These are phyloP conservation scores for Astropecten irregularis DNA, from an alignment of 53 echinoderm and acorn worm species.

Conservation along the genomic window DNA sequence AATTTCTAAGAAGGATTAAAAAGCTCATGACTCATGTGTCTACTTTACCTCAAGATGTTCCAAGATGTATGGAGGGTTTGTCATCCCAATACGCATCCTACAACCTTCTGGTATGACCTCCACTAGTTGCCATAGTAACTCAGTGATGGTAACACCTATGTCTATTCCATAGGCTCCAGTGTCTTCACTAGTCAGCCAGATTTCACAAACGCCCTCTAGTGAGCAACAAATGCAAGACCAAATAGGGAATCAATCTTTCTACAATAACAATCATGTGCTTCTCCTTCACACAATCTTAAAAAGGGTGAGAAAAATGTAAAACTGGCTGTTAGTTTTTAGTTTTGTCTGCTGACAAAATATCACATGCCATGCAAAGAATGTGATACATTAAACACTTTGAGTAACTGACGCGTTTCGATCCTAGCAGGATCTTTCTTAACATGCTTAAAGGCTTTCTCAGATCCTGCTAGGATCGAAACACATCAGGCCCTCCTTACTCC, in stretches of 20 bases:
- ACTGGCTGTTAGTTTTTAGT: too few species aligned
- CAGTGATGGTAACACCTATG: constrained; percentile 92
- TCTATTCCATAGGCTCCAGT: constrained; percentile 98
- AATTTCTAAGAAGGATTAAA: too few species aligned
- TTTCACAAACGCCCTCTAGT: constrained; percentile 97
- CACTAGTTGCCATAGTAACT: constrained; percentile 90
- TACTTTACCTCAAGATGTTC: constrained; percentile 91
- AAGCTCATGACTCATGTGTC: too few species aligned
- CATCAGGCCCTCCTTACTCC: too few species aligned
- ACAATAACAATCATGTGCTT: background rate
- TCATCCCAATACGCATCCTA: constrained; percentile 98
- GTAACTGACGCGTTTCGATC: too few species aligned
- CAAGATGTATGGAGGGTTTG: constrained; percentile 98
- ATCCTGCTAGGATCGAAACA: too few species aligned
- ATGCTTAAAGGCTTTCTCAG: too few species aligned
- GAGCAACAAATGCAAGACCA: background rate
- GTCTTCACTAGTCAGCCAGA: constrained; percentile 99
- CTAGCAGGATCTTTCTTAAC: too few species aligned
- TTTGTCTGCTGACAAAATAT: too few species aligned
- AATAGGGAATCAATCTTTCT: background rate
- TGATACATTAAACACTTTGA: too few species aligned
- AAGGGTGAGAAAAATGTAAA: too few species aligned
- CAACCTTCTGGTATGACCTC: constrained; percentile 97
- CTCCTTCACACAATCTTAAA: background rate
- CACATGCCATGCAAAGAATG: too few species aligned